phyloP scores from a whole-genome alignment of 2,888 invertebrate genomes.

The Euzophera pinguis region DNA sequence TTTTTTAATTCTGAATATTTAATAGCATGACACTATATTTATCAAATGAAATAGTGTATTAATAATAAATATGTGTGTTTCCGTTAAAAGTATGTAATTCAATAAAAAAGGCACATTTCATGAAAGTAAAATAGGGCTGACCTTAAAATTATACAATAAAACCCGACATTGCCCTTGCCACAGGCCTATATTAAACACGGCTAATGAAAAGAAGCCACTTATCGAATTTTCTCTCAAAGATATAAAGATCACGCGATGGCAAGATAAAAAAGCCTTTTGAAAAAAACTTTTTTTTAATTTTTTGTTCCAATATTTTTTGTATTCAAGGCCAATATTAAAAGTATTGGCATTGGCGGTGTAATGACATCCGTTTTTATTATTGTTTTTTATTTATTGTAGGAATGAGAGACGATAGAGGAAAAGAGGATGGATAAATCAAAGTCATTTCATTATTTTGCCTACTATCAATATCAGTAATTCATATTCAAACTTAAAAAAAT shows the following conservation, averaged over 20 bases:
- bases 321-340: conserved; percentile 18
- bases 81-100: background rate
- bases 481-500: too few relatives aligned
- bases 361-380: background rate
- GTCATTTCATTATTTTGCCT: too few relatives aligned
- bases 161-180: conserved; percentile 37
- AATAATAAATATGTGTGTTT: background rate
- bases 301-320: conserved; percentile 25
- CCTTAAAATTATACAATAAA: conserved; percentile 37
- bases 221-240: conserved; percentile 34
- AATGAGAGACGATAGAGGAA: background rate
- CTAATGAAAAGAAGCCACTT: conserved; percentile 41
- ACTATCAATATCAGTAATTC: too few relatives aligned
- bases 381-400: background rate
- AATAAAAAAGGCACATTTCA: conserved; percentile 9
- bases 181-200: conserved; percentile 35
- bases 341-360: conserved; percentile 1
- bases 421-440: too few relatives aligned
- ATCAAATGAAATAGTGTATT: background rate
- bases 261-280: conserved; percentile 32
- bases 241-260: conserved; percentile 44
- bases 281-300: conserved; percentile 24
- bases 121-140: conserved; percentile 24
- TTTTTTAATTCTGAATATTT: too few relatives aligned
- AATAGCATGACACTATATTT: too few relatives aligned